Base-by-base conservation (phyloP, 2,888 invertebrate genomes). In the Caenorhabditis sp. region DNA sequence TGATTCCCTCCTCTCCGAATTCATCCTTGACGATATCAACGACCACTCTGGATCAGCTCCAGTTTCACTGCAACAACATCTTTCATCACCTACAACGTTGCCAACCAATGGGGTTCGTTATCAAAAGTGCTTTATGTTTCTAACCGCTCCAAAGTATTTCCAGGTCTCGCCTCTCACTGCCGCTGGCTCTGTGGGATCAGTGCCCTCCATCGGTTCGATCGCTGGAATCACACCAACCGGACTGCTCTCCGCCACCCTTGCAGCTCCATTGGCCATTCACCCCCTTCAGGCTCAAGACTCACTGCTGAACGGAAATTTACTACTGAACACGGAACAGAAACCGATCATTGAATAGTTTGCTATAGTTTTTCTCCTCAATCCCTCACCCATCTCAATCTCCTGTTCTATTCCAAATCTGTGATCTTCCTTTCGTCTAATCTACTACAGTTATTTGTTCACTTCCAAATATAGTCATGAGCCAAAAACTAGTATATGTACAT, bases 1-100 rank as follows among this genome's bases (percentile, higher is more conserved):
- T 8, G 91, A 91, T 70, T 89, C 90, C 0, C 81, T 91, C 16
- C 86, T 91, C 1, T 87, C 91, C 12, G 91, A 91, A 76, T 91
- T 91, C 83, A 91, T 91, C 79, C 86, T 91, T 26, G 91, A 91
- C 77, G 91, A 91, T 72, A 83, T 90, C 76, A 90, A 87, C 61
- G 90, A 89, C 51, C 80, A 84, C 14, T 61, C 66, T 10, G 31
- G 38, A 5, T 38, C 77, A 24, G 79, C 81, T 0, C 84, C 82
- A 16, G 74, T 59, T n/a, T 70, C 80, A 44, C 70, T 85, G 12
- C 83, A 87, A 49, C 75, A 80, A 41, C 85, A 84, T 51, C 68
- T 86, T 41, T 61, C 74, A n/a, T 86, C 84, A 7, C 86, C 84
- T 41, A 75, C 80, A 7, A 77, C 70, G n/a, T 38, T 84, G 22